Evolutionary conservation across 2,113 vertebrate genomes (phyloP).

Genomic region (Burhinus oedicnemus): DNA sequence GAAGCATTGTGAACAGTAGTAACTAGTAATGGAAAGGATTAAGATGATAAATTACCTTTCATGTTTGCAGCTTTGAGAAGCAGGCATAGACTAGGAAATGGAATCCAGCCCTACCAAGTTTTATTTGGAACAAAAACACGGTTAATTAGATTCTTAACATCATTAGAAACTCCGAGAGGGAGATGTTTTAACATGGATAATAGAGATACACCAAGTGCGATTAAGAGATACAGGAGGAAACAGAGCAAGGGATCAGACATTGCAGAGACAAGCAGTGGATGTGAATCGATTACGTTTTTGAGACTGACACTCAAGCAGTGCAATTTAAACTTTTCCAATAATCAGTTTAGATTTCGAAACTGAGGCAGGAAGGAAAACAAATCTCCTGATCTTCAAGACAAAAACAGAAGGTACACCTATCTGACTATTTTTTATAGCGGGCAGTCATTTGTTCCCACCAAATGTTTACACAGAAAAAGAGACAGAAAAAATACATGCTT

Average conservation of each 20-base stretch:
- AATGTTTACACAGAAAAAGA: neutral
- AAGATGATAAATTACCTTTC: constrained; percentile 14
- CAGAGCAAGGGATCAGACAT: neutral
- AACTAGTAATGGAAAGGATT: constrained; percentile 2
- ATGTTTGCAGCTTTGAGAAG: neutral
- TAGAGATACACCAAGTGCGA: neutral
- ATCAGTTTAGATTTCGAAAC: neutral
- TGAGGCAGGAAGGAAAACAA: neutral
- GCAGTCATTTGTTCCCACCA: neutral
- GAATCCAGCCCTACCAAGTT: neutral
- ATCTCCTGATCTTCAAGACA: neutral
- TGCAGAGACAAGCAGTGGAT: neutral
- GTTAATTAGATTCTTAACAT: constrained; percentile 6
- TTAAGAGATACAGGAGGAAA: neutral
- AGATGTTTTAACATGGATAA: neutral
- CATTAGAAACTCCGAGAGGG: neutral
- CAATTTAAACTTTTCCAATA: neutral
- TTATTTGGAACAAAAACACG: neutral
- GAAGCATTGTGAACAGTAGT: neutral
- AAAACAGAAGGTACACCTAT: neutral
- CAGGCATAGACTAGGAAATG: neutral
- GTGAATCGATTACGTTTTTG: accelerated
- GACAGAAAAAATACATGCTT: neutral
- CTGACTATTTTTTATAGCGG: neutral
- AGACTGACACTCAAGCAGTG: neutral